Conservation (phyloP, 2,797 vertebrate species). For the Acrossocheilus fasciatus region DNA sequence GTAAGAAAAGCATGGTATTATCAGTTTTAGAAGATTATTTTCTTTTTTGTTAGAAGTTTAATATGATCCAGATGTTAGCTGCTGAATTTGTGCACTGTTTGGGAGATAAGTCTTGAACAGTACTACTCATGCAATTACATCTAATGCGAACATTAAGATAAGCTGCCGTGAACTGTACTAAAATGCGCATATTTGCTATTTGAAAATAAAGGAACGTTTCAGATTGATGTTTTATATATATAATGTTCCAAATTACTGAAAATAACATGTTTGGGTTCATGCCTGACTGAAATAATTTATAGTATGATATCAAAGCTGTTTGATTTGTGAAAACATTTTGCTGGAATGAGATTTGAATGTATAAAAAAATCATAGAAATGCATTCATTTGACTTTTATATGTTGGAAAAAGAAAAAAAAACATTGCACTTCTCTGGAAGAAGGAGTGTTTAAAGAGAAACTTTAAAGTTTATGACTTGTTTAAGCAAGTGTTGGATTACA, state of each 20-base stretch:
- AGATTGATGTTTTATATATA: neutral
- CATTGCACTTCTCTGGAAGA: neutral
- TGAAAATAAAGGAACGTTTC: neutral
- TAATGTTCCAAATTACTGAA: neutral
- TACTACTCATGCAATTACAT: neutral
- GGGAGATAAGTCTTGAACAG: neutral
- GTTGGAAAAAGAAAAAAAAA: no score
- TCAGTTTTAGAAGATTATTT: slow-evolving; percentile 3
- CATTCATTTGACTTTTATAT: neutral
- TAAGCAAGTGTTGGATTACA: neutral
- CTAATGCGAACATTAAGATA: neutral
- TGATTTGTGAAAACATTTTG: neutral
- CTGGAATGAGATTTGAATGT: neutral
- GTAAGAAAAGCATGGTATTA: slow-evolving; percentile 25
- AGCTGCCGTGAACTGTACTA: neutral
- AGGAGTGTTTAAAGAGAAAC: neutral
- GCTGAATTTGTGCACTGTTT: neutral
- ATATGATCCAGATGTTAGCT: slow-evolving; percentile 15
- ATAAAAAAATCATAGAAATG: neutral
- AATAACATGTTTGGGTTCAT: neutral
- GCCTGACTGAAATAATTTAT: neutral
- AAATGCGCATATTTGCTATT: neutral
- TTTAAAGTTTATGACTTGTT: neutral
- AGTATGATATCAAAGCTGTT: neutral
- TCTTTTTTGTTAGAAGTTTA: neutral